A percentile compares a stretch with the other conserved stretches of the same genome.
Evolutionary conservation across 2,888 invertebrate genomes (phyloP).

Genomic region (Campoplex capitator): DNA sequence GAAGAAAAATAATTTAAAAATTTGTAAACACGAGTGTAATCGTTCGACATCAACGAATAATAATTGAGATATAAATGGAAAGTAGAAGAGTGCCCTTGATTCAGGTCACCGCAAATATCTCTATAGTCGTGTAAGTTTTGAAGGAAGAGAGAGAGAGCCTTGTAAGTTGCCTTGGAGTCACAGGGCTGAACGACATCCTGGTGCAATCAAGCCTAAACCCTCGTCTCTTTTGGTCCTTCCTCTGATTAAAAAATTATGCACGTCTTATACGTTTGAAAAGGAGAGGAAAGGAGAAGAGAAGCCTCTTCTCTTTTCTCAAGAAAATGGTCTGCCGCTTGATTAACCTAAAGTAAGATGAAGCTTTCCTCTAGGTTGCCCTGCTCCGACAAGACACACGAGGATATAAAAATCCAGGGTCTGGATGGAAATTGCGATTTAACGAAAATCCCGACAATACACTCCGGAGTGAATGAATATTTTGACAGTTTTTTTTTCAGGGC

Average conservation of each 20-base stretch:
- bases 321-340: conserved; percentile 45
- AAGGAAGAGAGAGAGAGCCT: neutral
- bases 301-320: conserved; percentile 40
- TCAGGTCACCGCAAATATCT: conserved; percentile 27
- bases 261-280: conserved; percentile 39
- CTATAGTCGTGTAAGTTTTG: conserved; percentile 22
- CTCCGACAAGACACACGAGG: conserved; percentile 23
- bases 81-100: conserved; percentile 1
- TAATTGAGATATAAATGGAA: neutral
- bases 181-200: conserved; percentile 1
- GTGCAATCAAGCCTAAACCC: conserved; percentile 45
- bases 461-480: neutral
- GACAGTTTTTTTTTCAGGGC: neutral
- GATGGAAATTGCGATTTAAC: conserved; percentile 13
- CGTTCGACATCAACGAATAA: neutral
- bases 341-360: conserved; percentile 43
- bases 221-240: conserved; percentile 1
- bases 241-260: conserved; percentile 66
- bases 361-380: conserved; percentile 8
- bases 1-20: neutral
- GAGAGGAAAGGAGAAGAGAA: neutral
- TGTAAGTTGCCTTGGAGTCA: conserved; percentile 7
- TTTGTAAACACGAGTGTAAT: neutral
- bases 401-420: neutral
- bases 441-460: conserved; percentile 25